phyloP scores from a whole-genome alignment of 2,797 vertebrate species.

The Anguilla pacifica region DNA sequence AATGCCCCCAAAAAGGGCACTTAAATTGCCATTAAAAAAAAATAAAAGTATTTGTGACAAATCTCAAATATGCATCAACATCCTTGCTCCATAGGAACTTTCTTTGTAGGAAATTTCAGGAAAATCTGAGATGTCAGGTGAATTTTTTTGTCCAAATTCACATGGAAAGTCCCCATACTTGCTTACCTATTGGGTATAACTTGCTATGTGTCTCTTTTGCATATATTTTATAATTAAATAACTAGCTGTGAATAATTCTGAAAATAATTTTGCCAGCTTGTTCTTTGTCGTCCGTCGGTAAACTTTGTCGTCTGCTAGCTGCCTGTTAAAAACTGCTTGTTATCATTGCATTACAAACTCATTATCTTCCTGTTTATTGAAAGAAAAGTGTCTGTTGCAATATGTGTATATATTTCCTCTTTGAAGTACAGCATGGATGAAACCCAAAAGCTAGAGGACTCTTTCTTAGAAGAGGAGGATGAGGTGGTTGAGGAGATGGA shows the following conservation, averaged over 20 bases:
- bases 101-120: neutral
- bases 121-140: too few species aligned
- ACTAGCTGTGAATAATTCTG: neutral
- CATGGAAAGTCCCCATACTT: neutral
- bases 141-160: neutral
- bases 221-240: neutral
- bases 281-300: neutral
- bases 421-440: slow-evolving; percentile 68
- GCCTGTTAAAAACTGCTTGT: neutral
- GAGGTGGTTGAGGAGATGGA: slow-evolving; percentile 50
- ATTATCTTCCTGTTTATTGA: neutral
- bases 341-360: neutral
- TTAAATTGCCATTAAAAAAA: too few species aligned
- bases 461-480: slow-evolving; percentile 61
- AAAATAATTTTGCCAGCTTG: neutral
- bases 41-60: too few species aligned
- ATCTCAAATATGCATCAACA: neutral
- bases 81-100: neutral
- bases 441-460: slow-evolving; percentile 71
- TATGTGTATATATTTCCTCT: neutral
- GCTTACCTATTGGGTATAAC: neutral
- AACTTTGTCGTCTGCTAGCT: neutral
- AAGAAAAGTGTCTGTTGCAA: neutral
- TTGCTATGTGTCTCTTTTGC: neutral
- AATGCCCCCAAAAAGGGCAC: too few species aligned